A percentile compares a stretch with the other conserved stretches of the same genome.
phyloP scores from a whole-genome alignment of 1,140 invertebrate genomes.

The Neelides sp. region DNA sequence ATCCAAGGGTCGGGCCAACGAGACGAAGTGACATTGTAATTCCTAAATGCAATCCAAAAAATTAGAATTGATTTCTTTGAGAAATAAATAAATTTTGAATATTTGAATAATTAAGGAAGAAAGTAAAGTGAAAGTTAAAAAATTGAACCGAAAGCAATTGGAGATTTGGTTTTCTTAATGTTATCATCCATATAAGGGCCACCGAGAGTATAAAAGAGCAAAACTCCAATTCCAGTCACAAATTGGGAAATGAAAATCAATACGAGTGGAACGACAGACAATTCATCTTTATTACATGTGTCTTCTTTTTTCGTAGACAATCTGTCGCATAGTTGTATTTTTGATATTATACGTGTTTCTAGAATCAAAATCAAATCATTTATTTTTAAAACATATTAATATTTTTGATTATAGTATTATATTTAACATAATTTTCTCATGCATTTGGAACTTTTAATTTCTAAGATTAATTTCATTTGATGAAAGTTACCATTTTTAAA shows the following conservation, averaged over 20 bases:
- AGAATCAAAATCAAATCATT: too few relatives aligned
- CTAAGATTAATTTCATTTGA: too few relatives aligned
- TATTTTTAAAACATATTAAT: too few relatives aligned
- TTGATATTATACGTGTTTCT: too few relatives aligned
- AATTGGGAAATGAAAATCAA: conserved; percentile 56
- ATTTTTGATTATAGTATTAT: too few relatives aligned
- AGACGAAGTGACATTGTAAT: conserved; percentile 28
- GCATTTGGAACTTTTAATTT: too few relatives aligned
- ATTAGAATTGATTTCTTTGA: not conserved
- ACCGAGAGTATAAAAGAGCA: conserved; percentile 53
- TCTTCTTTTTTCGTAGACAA: too few relatives aligned
- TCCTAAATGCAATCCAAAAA: conserved; percentile 12
- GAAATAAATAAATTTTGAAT: not conserved
- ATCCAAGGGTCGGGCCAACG: conserved; percentile 53
- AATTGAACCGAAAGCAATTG: conserved; percentile 44
- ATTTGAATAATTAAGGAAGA: not conserved
- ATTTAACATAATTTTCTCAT: too few relatives aligned
- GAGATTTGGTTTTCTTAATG: conserved; percentile 53
- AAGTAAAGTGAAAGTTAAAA: not conserved
- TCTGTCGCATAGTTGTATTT: too few relatives aligned
- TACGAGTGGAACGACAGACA: conserved; percentile 39
- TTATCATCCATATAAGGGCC: conserved; percentile 48
- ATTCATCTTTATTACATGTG: conserved; percentile 18
- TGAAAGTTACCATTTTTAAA: too few relatives aligned
- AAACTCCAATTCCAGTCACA: conserved; percentile 54